A percentile compares a stretch with the other conserved stretches of the same genome.
These are phyloP conservation scores for Hippocampus abdominalis DNA, from an alignment of 2,113 vertebrate species.

Conservation along the genomic window DNA sequence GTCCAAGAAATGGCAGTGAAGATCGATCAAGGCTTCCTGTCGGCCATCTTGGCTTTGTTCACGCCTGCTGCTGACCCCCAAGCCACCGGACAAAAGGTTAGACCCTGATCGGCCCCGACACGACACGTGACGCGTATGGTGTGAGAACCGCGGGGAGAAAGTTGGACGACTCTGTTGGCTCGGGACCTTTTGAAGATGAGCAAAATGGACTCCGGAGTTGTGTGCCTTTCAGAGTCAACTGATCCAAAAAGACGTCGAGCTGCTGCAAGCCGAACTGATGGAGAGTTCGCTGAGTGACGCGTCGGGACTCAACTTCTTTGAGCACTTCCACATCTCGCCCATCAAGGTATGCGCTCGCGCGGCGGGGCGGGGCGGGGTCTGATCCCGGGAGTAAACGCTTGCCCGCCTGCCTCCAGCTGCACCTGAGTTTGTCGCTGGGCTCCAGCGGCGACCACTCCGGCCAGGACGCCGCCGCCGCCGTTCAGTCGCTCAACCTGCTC, in stretches of 20 bases:
- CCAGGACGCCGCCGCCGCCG: conserved; percentile 77
- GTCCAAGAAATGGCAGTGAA: conserved; percentile 98
- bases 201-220: not conserved
- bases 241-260: conserved; percentile 82
- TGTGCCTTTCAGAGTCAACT: conserved; percentile 73
- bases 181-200: too few relatives aligned
- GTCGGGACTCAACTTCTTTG: conserved; percentile 89
- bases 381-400: not conserved
- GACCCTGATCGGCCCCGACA: not conserved
- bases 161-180: too few relatives aligned
- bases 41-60: conserved; percentile 78
- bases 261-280: conserved; percentile 82
- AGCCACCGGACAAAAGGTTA: conserved; percentile 83
- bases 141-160: too few relatives aligned
- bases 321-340: conserved; percentile 96
- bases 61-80: conserved; percentile 75
- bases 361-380: not conserved
- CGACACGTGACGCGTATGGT: not conserved
- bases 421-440: conserved; percentile 90
- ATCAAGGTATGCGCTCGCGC: conserved; percentile 68
- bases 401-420: conserved; percentile 72
- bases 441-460: conserved; percentile 77
- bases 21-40: conserved; percentile 91
- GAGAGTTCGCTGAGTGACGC: conserved; percentile 82
- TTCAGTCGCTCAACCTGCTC: conserved; percentile 88